Base-by-base conservation (phyloP, 2,113 vertebrate genomes). In the Maccullochella peelii region DNA sequence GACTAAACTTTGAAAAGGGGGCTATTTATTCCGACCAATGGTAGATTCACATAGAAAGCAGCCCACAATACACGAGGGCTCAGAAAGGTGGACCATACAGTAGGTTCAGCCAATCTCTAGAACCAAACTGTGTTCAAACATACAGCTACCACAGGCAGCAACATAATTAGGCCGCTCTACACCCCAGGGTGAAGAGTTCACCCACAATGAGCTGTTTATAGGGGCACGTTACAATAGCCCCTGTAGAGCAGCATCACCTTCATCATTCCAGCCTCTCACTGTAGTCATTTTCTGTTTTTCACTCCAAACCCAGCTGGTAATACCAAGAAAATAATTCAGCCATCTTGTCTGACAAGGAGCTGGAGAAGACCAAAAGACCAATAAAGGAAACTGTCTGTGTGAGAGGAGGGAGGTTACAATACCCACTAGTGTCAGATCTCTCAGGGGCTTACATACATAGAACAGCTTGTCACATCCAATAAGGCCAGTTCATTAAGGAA, bases 101-200 rank as follows among this genome's bases (percentile, higher is more conserved):
- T 25, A 42, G 55, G 23, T 73, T 93, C 83, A 85, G 86, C 84
- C 87, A 79, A 88, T 74, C 74, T 58, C 73, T 86, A 65, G 62
- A 70, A 9, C 54, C 77, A 57, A 23, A 72, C 65, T 66, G 84
- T 65, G 54, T 73, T 82, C 25, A 72, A 71, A 80, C 62, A 80
- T 27, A 86, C 20, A 65, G 61, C 52, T 63, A 69, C 40, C 49
- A 79, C 76, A 73, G 44, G 27, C 82, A 63, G 36, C 58, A 73
- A 61, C 75, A 87, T 88, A 62, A 85, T 85, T 79, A 85, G 30
- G 44, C 72, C 67, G 78, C 68, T 77, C 68, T 72, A 42, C 71
- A 86, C 77, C 62, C 50, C 15, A 57, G 76, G 86, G 82, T 92
- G 90, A 86, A 87, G 81, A 89, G 85, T 90, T 92, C 89, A 87